Conservation (phyloP, 2,888 invertebrate species). For the Gryllus longicercus region DNA sequence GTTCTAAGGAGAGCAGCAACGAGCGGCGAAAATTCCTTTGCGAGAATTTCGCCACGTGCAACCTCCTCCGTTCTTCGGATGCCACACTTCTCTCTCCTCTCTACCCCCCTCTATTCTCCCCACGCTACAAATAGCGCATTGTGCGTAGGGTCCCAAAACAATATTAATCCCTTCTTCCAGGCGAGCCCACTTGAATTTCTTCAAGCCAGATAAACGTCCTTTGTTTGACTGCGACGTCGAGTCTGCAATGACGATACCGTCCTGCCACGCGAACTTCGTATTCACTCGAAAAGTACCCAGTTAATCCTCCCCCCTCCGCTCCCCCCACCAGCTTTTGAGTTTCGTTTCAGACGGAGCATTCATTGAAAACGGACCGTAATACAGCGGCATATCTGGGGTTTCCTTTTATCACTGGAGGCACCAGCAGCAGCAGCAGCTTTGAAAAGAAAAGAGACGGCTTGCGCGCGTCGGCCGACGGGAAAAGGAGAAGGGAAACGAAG, state of each 20-base stretch:
- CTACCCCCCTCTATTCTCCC: no score
- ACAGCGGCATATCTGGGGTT: slow-evolving; percentile 3
- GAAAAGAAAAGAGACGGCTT: not conserved
- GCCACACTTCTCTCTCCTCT: no score
- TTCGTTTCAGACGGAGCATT: slow-evolving; percentile 4
- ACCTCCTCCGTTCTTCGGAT: no score
- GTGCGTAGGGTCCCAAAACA: not conserved
- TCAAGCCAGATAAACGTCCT: slow-evolving; percentile 6
- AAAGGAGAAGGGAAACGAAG: not conserved
- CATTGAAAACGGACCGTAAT: not conserved
- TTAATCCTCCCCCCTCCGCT: not conserved
- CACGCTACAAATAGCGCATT: no score
- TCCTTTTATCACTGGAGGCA: not conserved
- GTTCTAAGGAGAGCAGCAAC: no score
- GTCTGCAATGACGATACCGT: not conserved
- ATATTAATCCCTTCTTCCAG: slow-evolving; percentile 6
- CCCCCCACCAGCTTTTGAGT: not conserved
- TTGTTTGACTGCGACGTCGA: not conserved
- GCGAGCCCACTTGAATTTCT: slow-evolving; percentile 11
- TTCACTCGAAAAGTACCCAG: slow-evolving; percentile 17
- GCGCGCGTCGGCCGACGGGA: not conserved
- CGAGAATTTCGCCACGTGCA: no score
- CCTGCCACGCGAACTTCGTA: not conserved
- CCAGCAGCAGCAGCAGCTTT: not conserved
- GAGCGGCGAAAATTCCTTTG: no score